Conservation (phyloP, 2,888 invertebrate genomes). For the Phrixothrix hirtus region DNA sequence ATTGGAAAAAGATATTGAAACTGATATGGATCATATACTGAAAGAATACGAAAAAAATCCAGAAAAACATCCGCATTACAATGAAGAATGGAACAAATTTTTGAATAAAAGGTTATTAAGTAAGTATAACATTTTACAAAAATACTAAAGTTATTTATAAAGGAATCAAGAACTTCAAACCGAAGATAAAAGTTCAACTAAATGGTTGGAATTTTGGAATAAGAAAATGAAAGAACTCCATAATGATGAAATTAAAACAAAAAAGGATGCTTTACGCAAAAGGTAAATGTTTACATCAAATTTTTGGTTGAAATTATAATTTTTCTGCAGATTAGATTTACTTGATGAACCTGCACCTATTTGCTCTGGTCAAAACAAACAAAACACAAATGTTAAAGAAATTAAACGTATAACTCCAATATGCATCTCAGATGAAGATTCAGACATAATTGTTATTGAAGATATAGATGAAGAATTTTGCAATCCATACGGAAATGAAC, state of each 20-base stretch:
- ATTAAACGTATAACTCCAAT: slow-evolving; percentile 45
- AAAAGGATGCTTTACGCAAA: slow-evolving; percentile 71
- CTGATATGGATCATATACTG: slow-evolving; percentile 65
- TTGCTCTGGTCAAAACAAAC: slow-evolving; percentile 51
- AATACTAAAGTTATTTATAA: no score
- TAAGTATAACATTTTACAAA: no score
- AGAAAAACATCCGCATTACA: slow-evolving; percentile 85
- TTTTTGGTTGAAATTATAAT: background rate
- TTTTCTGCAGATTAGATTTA: slow-evolving; percentile 40
- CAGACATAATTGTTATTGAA: slow-evolving; percentile 50
- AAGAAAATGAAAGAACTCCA: slow-evolving; percentile 79
- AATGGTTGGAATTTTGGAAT: slow-evolving; percentile 88
- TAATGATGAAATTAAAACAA: slow-evolving; percentile 66
- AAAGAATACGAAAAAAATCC: slow-evolving; percentile 82
- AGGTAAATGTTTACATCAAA: slow-evolving; percentile 49
- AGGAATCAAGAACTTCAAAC: slow-evolving; percentile 74
- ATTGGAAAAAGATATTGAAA: slow-evolving; percentile 59
- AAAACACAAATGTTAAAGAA: slow-evolving; percentile 33
- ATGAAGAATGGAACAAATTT: slow-evolving; percentile 88
- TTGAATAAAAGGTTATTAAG: slow-evolving; percentile 70
- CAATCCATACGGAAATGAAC: slow-evolving; percentile 54
- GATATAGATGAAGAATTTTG: slow-evolving; percentile 50
- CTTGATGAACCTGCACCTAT: slow-evolving; percentile 51
- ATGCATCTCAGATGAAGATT: slow-evolving; percentile 50
- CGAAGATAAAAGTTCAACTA: slow-evolving; percentile 75